Evolutionary conservation across 2,888 invertebrate genomes (phyloP).

Genomic region (Drosophila tripunctata): DNA sequence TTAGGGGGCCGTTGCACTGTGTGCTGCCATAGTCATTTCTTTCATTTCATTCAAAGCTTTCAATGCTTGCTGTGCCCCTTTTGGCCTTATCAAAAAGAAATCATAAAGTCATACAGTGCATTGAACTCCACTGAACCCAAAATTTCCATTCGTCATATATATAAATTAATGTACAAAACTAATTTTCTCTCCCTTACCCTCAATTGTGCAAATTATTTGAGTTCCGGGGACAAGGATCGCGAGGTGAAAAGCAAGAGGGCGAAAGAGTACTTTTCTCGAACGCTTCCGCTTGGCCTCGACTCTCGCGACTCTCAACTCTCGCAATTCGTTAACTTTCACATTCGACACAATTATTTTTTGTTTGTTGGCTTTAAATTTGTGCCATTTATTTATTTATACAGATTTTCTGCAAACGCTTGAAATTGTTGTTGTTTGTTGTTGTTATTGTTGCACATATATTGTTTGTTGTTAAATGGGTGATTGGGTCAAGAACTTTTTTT

Average conservation of each 20-base stretch:
- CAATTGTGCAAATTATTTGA: conserved; percentile 22
- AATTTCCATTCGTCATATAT: conserved; percentile 42
- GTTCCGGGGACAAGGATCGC: background rate
- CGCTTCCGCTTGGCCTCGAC: conserved; percentile 43
- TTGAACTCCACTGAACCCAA: conserved; percentile 42
- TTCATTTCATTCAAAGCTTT: conserved; percentile 22
- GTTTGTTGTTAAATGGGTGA: conserved; percentile 30
- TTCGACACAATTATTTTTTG: conserved; percentile 29
- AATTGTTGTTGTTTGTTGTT: background rate
- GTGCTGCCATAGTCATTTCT: conserved; percentile 34
- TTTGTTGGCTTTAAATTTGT: conserved; percentile 19
- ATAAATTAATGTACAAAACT: conserved; percentile 30
- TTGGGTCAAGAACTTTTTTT: conserved; percentile 45
- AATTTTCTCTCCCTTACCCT: conserved; percentile 1
- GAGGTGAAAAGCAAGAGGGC: background rate
- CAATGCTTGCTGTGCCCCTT: conserved; percentile 14
- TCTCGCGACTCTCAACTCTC: conserved; percentile 5
- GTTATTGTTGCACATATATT: no score
- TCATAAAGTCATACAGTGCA: conserved; percentile 20
- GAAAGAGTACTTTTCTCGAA: conserved; percentile 3
- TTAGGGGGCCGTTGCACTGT: conserved; percentile 47
- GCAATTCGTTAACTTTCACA: conserved; percentile 52
- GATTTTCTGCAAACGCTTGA: conserved; percentile 4
- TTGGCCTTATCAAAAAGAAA: conserved; percentile 49
- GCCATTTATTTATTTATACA: conserved; percentile 6